Evolutionary conservation across 2,888 invertebrate species (phyloP).

Genomic region (Embidobia sp.): DNA sequence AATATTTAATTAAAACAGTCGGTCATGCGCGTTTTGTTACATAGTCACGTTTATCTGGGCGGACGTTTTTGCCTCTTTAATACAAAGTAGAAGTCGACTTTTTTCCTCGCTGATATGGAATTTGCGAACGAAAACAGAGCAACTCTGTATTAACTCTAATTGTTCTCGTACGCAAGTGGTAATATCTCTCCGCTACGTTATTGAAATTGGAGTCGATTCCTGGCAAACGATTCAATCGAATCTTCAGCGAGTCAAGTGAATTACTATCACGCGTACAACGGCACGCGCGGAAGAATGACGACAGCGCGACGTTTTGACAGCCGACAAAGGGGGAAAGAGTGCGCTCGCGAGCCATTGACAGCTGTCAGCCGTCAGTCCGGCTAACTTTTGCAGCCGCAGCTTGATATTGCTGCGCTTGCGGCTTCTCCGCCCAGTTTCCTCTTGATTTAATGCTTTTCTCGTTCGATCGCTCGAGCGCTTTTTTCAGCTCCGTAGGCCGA

Average conservation of each 20-base stretch:
- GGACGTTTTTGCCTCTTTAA: conserved; percentile 1
- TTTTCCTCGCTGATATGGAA: conserved; percentile 27
- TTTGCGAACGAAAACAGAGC: conserved; percentile 18
- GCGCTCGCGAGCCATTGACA: conserved; percentile 58
- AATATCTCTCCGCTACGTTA: conserved; percentile 29
- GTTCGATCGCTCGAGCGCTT: conserved; percentile 44
- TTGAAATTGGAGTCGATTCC: conserved; percentile 44
- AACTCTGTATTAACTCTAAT: conserved; percentile 40
- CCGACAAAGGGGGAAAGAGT: conserved; percentile 58
- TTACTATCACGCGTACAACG: conserved; percentile 67
- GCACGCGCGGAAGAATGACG: conserved; percentile 60
- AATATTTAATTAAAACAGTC: neutral
- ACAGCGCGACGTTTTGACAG: conserved; percentile 60
- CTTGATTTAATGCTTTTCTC: conserved; percentile 62
- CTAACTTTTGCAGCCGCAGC: conserved; percentile 74
- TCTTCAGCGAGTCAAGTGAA: conserved; percentile 69
- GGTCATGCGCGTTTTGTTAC: neutral
- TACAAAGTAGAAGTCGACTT: neutral
- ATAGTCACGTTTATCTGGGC: neutral
- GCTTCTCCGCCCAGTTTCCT: conserved; percentile 60
- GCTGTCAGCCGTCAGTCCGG: conserved; percentile 66
- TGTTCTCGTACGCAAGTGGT: conserved; percentile 24
- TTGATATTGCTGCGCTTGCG: conserved; percentile 78
- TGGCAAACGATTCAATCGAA: conserved; percentile 64
- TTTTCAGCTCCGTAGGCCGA: conserved; percentile 53